Conservation (phyloP, 2,888 invertebrate species). For the Dugesia japonica region DNA sequence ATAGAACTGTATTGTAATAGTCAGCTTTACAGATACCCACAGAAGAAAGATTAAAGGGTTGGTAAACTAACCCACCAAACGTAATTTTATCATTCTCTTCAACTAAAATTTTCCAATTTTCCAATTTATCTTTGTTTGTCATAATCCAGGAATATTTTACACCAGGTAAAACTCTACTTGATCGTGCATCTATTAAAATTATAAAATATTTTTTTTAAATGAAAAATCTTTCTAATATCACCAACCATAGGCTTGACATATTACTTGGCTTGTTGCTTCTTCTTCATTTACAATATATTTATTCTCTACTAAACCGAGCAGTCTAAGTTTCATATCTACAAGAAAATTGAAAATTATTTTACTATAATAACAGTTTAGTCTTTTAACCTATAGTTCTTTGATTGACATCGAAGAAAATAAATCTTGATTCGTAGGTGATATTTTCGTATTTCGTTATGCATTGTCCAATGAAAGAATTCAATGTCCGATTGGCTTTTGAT, state of each 20-base stretch:
- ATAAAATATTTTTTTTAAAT: no score
- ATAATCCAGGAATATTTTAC: not conserved
- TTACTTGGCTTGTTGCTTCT: not conserved
- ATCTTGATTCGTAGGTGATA: not conserved
- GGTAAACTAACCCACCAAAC: not conserved
- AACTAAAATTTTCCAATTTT: not conserved
- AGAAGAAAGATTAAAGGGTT: not conserved
- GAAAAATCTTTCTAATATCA: no score
- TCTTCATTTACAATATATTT: not conserved
- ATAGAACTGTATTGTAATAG: not conserved
- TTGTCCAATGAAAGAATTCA: not conserved
- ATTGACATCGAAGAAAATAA: conserved; percentile 6
- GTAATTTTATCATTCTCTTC: conserved; percentile 1
- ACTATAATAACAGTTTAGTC: no score
- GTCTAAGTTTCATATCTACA: not conserved
- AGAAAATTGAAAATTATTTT: no score
- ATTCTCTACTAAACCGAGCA: not conserved
- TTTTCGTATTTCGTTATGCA: not conserved
- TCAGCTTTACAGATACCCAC: not conserved
- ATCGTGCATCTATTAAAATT: not conserved
- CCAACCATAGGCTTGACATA: not conserved
- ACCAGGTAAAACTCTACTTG: not conserved
- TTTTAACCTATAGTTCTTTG: not conserved
- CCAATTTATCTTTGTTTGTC: not conserved
- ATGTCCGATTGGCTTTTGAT: not conserved